Conservation (phyloP, 1,140 invertebrate genomes). For the Plectus sambesii region DNA sequence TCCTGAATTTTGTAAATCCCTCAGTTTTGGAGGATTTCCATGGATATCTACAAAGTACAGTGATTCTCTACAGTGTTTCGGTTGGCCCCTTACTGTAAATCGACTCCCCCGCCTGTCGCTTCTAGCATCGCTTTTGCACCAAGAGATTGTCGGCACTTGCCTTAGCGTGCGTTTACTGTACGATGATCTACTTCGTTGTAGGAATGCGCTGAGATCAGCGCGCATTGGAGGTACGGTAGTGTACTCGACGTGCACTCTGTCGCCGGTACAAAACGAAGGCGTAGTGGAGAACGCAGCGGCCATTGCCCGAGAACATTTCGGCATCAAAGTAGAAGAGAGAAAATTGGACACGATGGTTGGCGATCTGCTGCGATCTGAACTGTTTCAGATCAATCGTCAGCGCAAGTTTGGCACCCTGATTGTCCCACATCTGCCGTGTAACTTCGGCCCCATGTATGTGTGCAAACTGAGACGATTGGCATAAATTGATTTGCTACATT, state of each 20-base stretch:
- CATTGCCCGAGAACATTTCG: conserved; percentile 58
- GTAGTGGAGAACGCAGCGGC: conserved; percentile 72
- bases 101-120: too few species aligned
- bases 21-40: too few species aligned
- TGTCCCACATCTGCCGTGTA: conserved; percentile 63
- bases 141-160: too few species aligned
- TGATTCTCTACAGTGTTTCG: too few species aligned
- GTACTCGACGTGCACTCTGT: conserved; percentile 86
- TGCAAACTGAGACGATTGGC: conserved; percentile 62
- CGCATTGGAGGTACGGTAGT: conserved; percentile 69
- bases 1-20: too few species aligned
- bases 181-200: too few species aligned
- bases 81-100: too few species aligned
- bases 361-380: conserved; percentile 26
- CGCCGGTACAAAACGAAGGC: conserved; percentile 89
- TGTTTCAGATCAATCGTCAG: conserved; percentile 33
- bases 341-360: conserved; percentile 57
- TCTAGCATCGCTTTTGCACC: too few species aligned
- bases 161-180: too few species aligned
- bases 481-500: conserved; percentile 38
- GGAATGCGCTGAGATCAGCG: conserved; percentile 58
- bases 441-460: conserved; percentile 89
- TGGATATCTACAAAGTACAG: too few species aligned
- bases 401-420: conserved; percentile 67
- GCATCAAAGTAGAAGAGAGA: conserved; percentile 54